Percentiles rank a stretch among this genome's conserved stretches.
Conservation (phyloP, 1,140 invertebrate genomes). For the Anoplophora glabripennis region DNA sequence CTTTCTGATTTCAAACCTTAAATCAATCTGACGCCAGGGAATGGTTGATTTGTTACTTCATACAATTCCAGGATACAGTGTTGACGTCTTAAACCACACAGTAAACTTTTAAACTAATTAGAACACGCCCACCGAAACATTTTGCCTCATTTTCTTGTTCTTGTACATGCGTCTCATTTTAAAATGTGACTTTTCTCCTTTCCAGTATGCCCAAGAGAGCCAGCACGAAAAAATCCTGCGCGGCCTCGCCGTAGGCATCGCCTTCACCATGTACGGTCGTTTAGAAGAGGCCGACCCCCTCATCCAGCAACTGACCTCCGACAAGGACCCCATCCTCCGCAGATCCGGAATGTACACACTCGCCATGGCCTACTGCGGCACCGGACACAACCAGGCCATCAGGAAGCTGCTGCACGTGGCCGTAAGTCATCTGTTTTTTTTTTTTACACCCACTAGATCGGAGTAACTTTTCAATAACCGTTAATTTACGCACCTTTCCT, state of each 20-base stretch:
- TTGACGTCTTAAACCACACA: too few relatives aligned
- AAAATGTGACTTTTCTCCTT: conserved; percentile 13
- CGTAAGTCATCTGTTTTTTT: conserved; percentile 62
- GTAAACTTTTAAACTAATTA: too few relatives aligned
- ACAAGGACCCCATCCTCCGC: conserved; percentile 84
- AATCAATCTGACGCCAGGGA: too few relatives aligned
- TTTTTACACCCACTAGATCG: not conserved
- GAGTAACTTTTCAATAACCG: too few relatives aligned
- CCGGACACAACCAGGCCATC: conserved; percentile 95
- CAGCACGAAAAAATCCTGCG: conserved; percentile 98
- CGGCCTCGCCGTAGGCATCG: conserved; percentile 92
- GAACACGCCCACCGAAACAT: too few relatives aligned
- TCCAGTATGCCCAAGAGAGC: conserved; percentile 68
- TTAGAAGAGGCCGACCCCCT: conserved; percentile 94
- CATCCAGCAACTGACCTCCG: conserved; percentile 81
- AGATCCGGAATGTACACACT: conserved; percentile 97
- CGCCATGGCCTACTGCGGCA: conserved; percentile 98
- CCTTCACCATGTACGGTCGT: conserved; percentile 94
- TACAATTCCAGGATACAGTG: too few relatives aligned
- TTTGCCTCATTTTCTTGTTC: too few relatives aligned
- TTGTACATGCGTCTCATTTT: too few relatives aligned
- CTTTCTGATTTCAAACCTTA: too few relatives aligned
- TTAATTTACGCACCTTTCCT: too few relatives aligned
- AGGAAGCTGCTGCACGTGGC: conserved; percentile 92
- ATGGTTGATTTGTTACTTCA: too few relatives aligned